Evolutionary conservation across 2,888 invertebrate species (phyloP).

Genomic region (Norana najaformis): DNA sequence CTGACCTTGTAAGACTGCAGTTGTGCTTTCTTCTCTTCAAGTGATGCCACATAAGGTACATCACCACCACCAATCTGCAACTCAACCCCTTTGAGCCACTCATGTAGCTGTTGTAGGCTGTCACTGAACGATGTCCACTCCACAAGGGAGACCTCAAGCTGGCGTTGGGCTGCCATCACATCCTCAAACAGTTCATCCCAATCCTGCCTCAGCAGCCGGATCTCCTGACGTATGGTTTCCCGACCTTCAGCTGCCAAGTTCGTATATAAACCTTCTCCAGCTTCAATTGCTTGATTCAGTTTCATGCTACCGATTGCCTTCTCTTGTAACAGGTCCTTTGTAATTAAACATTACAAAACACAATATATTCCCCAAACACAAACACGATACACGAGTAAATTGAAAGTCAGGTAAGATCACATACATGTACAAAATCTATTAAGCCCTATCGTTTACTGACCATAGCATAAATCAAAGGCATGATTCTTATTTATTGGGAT

Average conservation of each 20-base stretch:
- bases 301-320: constrained; percentile 82
- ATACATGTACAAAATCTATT: neutral
- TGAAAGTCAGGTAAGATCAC: neutral
- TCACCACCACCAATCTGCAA: constrained; percentile 74
- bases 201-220: constrained; percentile 79
- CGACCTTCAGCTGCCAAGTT: constrained; percentile 89
- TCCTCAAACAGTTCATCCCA: constrained; percentile 87
- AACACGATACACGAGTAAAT: neutral
- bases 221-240: constrained; percentile 82
- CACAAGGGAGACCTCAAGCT: constrained; percentile 78
- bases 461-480: neutral
- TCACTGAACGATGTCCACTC: constrained; percentile 93
- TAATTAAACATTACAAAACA: neutral
- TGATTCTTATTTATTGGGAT: neutral
- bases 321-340: constrained; percentile 68
- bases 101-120: constrained; percentile 75
- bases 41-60: constrained; percentile 79
- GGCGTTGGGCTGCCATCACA: constrained; percentile 80
- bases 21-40: constrained; percentile 88
- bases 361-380: neutral
- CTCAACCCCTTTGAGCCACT: constrained; percentile 79
- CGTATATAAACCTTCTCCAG: constrained; percentile 86
- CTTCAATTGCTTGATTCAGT: constrained; percentile 74
- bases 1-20: constrained; percentile 47
- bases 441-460: neutral